A percentile compares a stretch with the other conserved stretches of the same genome.
phyloP scores from a whole-genome alignment of 2,888 invertebrate genomes.

The Chymomyza procnemis region DNA sequence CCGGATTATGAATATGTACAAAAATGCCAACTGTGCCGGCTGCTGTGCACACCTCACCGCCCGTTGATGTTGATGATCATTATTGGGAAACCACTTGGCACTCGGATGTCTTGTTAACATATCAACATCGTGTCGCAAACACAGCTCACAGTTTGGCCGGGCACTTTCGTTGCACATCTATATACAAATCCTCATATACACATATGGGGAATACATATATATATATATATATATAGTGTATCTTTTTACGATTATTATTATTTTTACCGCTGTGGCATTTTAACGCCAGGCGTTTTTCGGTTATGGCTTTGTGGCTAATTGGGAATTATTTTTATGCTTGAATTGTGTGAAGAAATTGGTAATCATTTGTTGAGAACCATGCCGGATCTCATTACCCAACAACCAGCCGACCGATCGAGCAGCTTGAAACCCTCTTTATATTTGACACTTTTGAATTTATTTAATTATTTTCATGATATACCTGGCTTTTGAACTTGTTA shows the following conservation, averaged over 20 bases:
- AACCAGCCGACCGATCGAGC: too few species aligned
- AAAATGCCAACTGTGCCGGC: conserved; percentile 67
- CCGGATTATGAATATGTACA: conserved; percentile 54
- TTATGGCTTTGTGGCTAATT: conserved; percentile 63
- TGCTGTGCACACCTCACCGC: conserved; percentile 33
- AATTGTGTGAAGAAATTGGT: conserved; percentile 72
- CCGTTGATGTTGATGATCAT: conserved; percentile 24
- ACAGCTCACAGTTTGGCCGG: conserved; percentile 38
- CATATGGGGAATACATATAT: background rate
- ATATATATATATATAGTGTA: background rate
- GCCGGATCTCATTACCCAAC: too few species aligned
- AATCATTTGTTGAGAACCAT: conserved; percentile 53
- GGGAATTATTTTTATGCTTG: conserved; percentile 73
- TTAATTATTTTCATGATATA: conserved; percentile 13
- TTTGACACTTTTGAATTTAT: conserved; percentile 3
- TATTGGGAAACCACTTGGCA: conserved; percentile 60
- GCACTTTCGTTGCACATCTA: background rate
- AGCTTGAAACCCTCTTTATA: background rate
- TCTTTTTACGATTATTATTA: conserved; percentile 70
- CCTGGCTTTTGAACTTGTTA: background rate
- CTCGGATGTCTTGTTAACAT: conserved; percentile 74
- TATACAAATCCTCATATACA: background rate
- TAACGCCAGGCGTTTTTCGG: conserved; percentile 54
- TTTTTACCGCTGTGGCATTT: conserved; percentile 63
- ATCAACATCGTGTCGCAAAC: conserved; percentile 72